phyloP scores from a whole-genome alignment of 53 echinoderm and acorn worm genomes.

The Hippasteria phrygiana region DNA sequence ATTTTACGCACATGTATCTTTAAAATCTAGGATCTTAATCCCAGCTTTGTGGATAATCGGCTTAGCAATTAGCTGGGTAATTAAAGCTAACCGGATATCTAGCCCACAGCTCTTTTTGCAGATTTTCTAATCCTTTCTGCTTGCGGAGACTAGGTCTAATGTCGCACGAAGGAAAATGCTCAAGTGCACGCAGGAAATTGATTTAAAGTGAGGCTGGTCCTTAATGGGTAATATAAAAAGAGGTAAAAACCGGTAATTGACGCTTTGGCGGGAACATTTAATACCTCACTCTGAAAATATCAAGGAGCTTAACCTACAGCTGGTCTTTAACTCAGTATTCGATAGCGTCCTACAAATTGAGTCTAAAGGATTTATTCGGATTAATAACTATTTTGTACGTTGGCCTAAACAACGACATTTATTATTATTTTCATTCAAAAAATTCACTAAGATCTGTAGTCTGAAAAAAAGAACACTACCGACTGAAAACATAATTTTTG shows the following conservation, averaged over 20 bases:
- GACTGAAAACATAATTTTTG: no score
- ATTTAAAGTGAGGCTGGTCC: neutral
- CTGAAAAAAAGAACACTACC: no score
- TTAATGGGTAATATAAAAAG: neutral
- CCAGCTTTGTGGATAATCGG: neutral
- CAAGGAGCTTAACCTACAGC: neutral
- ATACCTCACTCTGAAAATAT: neutral
- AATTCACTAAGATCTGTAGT: no score
- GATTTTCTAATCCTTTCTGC: neutral
- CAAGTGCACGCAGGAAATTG: neutral
- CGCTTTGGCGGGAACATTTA: neutral
- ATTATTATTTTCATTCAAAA: no score
- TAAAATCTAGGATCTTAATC: neutral
- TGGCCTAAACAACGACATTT: no score
- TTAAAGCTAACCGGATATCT: conserved; percentile 1
- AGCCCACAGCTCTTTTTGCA: neutral
- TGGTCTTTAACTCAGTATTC: neutral
- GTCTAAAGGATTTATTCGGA: no score
- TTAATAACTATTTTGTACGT: no score
- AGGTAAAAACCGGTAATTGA: neutral
- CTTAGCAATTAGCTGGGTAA: conserved; percentile 1
- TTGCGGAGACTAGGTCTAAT: neutral
- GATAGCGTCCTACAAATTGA: neutral
- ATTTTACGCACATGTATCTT: neutral
- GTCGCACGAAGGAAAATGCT: neutral